Percentiles rank a stretch among this genome's conserved stretches.
These are phyloP conservation scores for Saguinus imperator DNA, from an alignment of 2,113 vertebrate species.

Conservation along the genomic window DNA sequence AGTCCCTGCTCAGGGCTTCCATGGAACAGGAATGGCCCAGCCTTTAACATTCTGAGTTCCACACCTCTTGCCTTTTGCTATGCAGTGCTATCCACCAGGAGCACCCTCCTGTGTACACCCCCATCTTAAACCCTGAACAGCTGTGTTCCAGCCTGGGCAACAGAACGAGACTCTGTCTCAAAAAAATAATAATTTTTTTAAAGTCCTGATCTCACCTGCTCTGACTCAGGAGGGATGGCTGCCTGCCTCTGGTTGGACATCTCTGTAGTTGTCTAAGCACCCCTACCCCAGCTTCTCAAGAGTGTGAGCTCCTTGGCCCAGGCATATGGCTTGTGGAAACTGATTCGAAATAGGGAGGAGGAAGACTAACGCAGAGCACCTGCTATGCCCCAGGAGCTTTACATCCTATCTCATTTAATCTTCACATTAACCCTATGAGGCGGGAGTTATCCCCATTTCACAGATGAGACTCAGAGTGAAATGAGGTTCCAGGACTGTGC, in stretches of 20 bases:
- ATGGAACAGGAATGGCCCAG: no score
- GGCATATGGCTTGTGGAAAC: not conserved
- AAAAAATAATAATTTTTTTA: not conserved
- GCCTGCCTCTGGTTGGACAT: not conserved
- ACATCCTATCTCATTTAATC: not conserved
- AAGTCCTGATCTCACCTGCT: not conserved
- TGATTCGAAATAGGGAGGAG: not conserved
- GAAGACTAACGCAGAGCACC: not conserved
- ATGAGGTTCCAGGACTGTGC: not conserved
- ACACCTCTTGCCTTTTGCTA: not conserved
- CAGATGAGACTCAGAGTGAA: not conserved
- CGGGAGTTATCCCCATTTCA: not conserved
- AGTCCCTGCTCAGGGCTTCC: not conserved
- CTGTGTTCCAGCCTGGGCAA: no score
- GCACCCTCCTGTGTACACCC: no score
- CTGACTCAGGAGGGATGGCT: not conserved
- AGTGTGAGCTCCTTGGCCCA: not conserved
- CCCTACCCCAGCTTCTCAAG: not conserved
- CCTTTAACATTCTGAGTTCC: not conserved
- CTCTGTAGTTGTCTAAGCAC: not conserved
- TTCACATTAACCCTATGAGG: no score
- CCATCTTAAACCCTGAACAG: not conserved
- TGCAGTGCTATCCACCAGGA: not conserved
- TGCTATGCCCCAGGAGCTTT: not conserved
- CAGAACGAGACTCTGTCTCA: no score